These are phyloP conservation scores for Mormyrus proboscirostris DNA, from an alignment of 2,797 vertebrate genomes.

Conservation along the genomic window DNA sequence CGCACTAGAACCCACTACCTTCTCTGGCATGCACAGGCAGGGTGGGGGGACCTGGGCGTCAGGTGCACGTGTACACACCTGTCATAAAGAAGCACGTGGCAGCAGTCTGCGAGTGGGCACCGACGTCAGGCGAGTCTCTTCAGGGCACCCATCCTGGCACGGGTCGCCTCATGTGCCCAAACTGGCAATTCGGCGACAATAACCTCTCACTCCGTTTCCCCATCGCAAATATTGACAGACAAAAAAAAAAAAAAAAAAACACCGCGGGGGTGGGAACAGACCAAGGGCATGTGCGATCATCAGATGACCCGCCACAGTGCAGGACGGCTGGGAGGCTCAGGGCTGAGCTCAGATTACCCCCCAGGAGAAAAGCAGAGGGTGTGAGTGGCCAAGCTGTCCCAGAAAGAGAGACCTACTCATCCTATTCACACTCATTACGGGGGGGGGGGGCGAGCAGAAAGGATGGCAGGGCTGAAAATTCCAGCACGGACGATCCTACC, in stretches of 20 bases:
- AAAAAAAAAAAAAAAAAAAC: not conserved
- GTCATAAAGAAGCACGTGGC: not conserved
- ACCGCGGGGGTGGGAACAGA: conserved; percentile 34
- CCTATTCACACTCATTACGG: not conserved
- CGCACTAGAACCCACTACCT: not conserved
- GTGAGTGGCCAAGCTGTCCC: conserved; percentile 26
- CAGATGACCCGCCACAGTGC: not conserved
- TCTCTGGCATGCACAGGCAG: not conserved
- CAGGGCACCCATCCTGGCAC: not conserved
- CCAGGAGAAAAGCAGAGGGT: conserved; percentile 51
- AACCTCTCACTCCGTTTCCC: conserved; percentile 7
- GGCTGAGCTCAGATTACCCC: conserved; percentile 39
- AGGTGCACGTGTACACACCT: not conserved
- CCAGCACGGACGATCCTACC: not conserved
- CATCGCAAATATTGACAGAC: not conserved
- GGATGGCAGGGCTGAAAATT: too few relatives aligned
- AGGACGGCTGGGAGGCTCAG: not conserved
- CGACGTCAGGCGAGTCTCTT: not conserved
- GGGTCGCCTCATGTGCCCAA: not conserved
- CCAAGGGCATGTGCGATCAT: conserved; percentile 43
- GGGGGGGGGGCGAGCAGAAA: conserved; percentile 16
- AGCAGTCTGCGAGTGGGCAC: not conserved
- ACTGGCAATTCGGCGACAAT: not conserved
- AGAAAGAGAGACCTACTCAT: not conserved
- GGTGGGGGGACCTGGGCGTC: not conserved